Conservation (phyloP, 2,888 invertebrate genomes). For the Dasypogon diadema region DNA sequence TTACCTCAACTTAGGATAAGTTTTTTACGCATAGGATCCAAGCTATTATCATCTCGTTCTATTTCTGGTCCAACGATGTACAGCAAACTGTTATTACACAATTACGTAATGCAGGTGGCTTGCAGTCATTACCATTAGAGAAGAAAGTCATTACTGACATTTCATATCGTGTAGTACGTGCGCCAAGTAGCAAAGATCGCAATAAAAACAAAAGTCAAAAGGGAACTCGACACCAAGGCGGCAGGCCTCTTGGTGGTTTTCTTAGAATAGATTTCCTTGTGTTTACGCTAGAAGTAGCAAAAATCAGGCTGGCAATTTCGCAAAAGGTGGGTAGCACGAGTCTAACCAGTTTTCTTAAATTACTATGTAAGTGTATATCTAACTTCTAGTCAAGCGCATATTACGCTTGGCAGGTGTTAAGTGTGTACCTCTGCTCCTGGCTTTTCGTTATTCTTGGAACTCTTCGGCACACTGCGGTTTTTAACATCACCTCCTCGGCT, state of each 20-base stretch:
- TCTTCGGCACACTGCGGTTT: constrained; percentile 25
- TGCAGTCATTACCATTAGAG: constrained; percentile 53
- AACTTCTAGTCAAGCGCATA: constrained; percentile 25
- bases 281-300: constrained; percentile 46
- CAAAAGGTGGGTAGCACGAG: constrained; percentile 48
- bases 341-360: constrained; percentile 49
- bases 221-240: constrained; percentile 43
- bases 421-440: constrained; percentile 11
- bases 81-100: constrained; percentile 52
- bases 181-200: constrained; percentile 34
- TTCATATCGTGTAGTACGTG: constrained; percentile 48
- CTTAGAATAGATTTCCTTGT: constrained; percentile 46
- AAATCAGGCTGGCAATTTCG: constrained; percentile 47
- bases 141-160: constrained; percentile 52
- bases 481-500: constrained; percentile 23
- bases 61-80: constrained; percentile 33
- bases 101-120: constrained; percentile 55
- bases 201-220: constrained; percentile 43
- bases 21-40: constrained; percentile 33
- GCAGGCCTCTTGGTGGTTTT: constrained; percentile 35
- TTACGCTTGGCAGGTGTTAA: constrained; percentile 44
- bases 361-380: constrained; percentile 39
- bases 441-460: constrained; percentile 44
- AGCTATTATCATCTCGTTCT: constrained; percentile 45
- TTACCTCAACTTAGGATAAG: constrained; percentile 17